Evolutionary conservation across 2,888 invertebrate species (phyloP).

Genomic region (Philonicus albiceps): DNA sequence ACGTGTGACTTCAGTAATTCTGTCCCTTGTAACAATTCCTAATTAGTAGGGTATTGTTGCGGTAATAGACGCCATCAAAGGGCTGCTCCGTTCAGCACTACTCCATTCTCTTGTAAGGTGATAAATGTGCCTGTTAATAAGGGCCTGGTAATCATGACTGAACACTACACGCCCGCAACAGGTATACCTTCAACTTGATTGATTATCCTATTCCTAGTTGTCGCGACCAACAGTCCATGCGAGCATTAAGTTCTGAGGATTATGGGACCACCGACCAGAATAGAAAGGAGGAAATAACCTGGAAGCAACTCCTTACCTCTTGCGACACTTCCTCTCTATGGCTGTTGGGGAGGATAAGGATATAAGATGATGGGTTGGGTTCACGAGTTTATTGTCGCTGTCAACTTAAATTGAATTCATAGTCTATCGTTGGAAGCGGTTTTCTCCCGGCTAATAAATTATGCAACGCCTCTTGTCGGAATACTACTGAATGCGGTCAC

Average conservation of each 20-base stretch:
- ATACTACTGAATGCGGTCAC: not conserved
- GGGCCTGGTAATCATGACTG: constrained; percentile 1
- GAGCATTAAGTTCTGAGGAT: not conserved
- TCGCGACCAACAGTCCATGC: not conserved
- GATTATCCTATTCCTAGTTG: not conserved
- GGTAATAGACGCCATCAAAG: not conserved
- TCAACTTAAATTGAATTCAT: constrained; percentile 1
- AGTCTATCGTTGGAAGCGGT: not conserved
- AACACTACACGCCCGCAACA: constrained; percentile 7
- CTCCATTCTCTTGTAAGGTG: not conserved
- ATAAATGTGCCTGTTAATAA: not conserved
- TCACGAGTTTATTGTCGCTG: not conserved
- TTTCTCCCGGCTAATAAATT: not conserved
- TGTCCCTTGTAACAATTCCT: not conserved
- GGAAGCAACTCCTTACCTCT: not conserved
- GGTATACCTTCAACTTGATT: constrained; percentile 9
- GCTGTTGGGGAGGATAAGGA: not conserved
- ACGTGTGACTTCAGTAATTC: not conserved
- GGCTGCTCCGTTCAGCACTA: not conserved
- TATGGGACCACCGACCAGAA: not conserved
- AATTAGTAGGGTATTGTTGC: not conserved
- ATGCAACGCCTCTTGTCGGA: not conserved
- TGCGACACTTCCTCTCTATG: not conserved
- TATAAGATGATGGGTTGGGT: not conserved
- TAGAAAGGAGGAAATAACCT: not conserved